Conservation (phyloP, 2,797 vertebrate genomes). For the Cichlasoma orientale region DNA sequence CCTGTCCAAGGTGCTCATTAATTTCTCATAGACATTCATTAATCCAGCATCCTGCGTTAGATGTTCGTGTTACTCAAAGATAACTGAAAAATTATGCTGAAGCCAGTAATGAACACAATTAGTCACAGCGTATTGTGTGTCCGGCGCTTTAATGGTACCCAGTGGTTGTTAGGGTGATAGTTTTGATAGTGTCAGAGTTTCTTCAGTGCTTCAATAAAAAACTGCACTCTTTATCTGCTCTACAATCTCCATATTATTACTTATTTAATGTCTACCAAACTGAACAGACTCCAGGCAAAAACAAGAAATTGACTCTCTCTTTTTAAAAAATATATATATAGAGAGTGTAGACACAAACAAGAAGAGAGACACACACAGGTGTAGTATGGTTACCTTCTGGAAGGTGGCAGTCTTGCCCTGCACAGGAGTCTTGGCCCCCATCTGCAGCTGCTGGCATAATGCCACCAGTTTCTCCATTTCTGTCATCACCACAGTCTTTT, state of each 20-base stretch:
- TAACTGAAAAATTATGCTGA: conserved; percentile 25
- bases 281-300: not conserved
- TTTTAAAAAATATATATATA: not conserved
- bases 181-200: conserved; percentile 24
- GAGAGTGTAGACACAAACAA: not conserved
- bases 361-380: not conserved
- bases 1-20: conserved; percentile 48
- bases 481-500: conserved; percentile 85
- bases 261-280: conserved; percentile 9
- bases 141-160: not conserved
- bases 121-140: conserved; percentile 10
- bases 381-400: conserved; percentile 86
- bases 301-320: not conserved
- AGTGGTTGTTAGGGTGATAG: conserved; percentile 3
- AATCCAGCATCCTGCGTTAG: conserved; percentile 18
- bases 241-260: not conserved
- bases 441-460: conserved; percentile 91
- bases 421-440: conserved; percentile 84
- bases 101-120: conserved; percentile 16
- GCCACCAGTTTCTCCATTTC: conserved; percentile 91
- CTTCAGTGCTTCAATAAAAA: not conserved
- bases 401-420: conserved; percentile 94
- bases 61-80: conserved; percentile 36
- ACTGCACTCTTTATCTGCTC: not conserved
- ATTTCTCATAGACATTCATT: conserved; percentile 50